Percentiles rank a stretch among this genome's conserved stretches.
Conservation (phyloP, 2,113 vertebrate species). For the Heteronetta atricapilla region DNA sequence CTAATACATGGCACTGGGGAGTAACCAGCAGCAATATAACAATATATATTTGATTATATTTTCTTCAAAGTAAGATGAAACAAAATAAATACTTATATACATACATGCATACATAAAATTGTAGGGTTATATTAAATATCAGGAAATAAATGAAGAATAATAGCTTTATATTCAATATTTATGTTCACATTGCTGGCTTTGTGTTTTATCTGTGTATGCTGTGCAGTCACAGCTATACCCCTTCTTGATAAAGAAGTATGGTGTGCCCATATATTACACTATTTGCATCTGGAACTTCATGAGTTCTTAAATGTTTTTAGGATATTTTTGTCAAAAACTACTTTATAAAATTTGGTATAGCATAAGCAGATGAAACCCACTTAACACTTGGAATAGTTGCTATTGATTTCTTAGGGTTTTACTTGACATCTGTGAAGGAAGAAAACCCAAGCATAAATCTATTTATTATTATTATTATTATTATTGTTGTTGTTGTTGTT, state of each 20-base stretch:
- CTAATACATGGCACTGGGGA: background rate
- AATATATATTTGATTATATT: background rate
- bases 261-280: background rate
- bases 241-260: background rate
- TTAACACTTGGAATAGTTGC: background rate
- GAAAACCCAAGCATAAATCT: background rate
- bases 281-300: background rate
- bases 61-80: background rate
- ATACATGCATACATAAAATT: background rate
- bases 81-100: background rate
- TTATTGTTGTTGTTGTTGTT: too few species aligned
- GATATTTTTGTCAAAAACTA: background rate
- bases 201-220: background rate
- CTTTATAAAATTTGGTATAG: background rate
- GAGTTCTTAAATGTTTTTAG: background rate
- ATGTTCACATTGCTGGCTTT: background rate
- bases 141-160: background rate
- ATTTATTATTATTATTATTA: too few species aligned
- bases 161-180: background rate
- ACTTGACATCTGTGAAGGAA: background rate
- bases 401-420: background rate
- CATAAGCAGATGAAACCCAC: background rate
- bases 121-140: background rate
- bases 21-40: background rate
- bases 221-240: background rate